Evolutionary conservation across 2,888 invertebrate genomes (phyloP).

Genomic region (Cheilosia vernalis): DNA sequence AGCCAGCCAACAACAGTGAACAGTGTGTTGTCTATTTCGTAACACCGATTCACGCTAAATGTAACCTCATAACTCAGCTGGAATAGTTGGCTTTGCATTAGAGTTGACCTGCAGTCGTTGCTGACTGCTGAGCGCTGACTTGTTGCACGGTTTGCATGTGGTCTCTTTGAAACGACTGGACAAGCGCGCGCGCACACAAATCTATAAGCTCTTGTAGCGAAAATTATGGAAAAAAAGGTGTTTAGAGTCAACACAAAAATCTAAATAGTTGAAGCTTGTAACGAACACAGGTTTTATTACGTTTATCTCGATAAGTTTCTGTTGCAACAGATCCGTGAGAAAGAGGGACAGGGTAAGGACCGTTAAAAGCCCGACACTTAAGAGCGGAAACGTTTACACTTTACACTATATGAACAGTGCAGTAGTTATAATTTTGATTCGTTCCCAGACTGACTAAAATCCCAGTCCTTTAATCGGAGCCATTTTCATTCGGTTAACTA

Average conservation of each 20-base stretch:
- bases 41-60: conserved; percentile 68
- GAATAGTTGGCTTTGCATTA: conserved; percentile 48
- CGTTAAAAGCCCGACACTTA: conserved; percentile 35
- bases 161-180: conserved; percentile 28
- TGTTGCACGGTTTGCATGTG: conserved; percentile 18
- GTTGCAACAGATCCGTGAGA: conserved; percentile 31
- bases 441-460: conserved; percentile 26
- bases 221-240: conserved; percentile 51
- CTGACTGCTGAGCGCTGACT: not conserved
- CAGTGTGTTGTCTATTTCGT: conserved; percentile 59
- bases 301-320: conserved; percentile 32
- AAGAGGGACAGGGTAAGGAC: not conserved
- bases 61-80: conserved; percentile 67
- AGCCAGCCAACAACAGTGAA: conserved; percentile 29
- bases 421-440: conserved; percentile 9
- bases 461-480: conserved; percentile 22
- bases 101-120: conserved; percentile 61
- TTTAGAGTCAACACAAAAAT: conserved; percentile 38
- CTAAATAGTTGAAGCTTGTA: conserved; percentile 4
- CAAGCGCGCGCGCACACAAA: conserved; percentile 12
- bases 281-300: conserved; percentile 38
- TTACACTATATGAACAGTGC: not conserved
- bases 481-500: not conserved
- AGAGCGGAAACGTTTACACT: conserved; percentile 11
- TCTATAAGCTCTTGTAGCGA: conserved; percentile 29